Percentiles rank a stretch among this genome's conserved stretches.
These are phyloP conservation scores for Gonocerus acuteangulatus DNA, from an alignment of 2,888 invertebrate species.

Conservation along the genomic window DNA sequence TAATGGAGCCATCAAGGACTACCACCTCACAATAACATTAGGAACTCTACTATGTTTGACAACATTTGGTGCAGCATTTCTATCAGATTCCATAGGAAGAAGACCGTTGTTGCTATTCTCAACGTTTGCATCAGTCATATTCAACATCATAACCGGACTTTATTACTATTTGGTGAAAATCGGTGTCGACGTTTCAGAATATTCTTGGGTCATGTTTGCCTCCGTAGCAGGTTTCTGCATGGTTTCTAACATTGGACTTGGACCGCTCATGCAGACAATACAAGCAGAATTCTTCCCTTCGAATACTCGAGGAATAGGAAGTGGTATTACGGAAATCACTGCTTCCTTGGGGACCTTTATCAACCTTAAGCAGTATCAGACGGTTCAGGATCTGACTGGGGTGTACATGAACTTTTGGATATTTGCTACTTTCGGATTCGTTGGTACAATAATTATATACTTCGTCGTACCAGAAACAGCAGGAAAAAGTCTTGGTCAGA, in stretches of 20 bases:
- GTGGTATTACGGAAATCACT: constrained; percentile 26
- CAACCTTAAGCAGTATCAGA: constrained; percentile 34
- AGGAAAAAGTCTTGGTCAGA: constrained; percentile 36
- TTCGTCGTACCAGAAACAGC: constrained; percentile 37
- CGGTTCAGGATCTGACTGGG: constrained; percentile 28
- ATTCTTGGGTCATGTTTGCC: constrained; percentile 27
- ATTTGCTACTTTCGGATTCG: constrained; percentile 27
- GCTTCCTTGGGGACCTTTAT: constrained; percentile 32
- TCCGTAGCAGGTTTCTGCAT: constrained; percentile 27
- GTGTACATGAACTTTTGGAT: constrained; percentile 31
- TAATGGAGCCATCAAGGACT: constrained; percentile 27
- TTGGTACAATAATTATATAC: constrained; percentile 31
- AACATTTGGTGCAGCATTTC: constrained; percentile 28
- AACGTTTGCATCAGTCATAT: constrained; percentile 23
- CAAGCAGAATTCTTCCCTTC: constrained; percentile 36
- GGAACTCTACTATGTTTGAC: constrained; percentile 29
- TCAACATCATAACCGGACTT: constrained; percentile 22
- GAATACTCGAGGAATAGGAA: constrained; percentile 34
- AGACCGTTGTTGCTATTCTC: constrained; percentile 32
- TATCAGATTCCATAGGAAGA: constrained; percentile 31
- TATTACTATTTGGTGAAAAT: constrained; percentile 28
- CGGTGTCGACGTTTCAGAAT: constrained; percentile 21
- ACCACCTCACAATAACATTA: constrained; percentile 17
- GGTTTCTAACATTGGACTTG: constrained; percentile 30
- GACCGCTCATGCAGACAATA: too few species aligned